Percentiles rank a stretch among this genome's conserved stretches.
Conservation (phyloP, 2,797 vertebrate species). For the Crax fasciolata region DNA sequence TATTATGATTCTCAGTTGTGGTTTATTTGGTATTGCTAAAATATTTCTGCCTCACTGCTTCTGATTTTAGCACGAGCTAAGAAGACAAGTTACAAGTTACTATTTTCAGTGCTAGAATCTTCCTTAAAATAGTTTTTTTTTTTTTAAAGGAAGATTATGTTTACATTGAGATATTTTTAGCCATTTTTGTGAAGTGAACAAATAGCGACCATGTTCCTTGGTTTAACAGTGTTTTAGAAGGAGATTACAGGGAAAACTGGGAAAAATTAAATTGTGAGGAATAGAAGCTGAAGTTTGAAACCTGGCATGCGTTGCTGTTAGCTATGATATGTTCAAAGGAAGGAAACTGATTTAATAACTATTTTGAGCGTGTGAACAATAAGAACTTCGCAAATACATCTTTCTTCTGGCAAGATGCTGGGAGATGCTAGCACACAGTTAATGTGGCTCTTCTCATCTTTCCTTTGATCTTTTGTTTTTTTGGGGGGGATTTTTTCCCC, state of each 20-base stretch:
- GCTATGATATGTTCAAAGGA: constrained; percentile 45
- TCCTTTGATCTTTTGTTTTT: not conserved
- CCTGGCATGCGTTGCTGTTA: constrained; percentile 48
- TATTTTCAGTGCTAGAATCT: constrained; percentile 35
- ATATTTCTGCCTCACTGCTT: constrained; percentile 5
- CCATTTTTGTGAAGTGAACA: not conserved
- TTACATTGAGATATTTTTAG: not conserved
- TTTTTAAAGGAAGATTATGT: not conserved
- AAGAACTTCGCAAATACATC: constrained; percentile 50
- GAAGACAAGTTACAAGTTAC: constrained; percentile 15
- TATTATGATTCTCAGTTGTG: constrained; percentile 42
- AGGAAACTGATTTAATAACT: constrained; percentile 64
- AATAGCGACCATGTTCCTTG: not conserved
- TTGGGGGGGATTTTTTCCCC: not conserved
- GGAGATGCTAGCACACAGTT: not conserved
- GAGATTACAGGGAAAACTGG: constrained; percentile 12
- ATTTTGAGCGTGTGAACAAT: not conserved
- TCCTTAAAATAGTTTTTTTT: constrained; percentile 6
- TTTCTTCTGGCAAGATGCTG: constrained; percentile 36
- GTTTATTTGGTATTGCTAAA: constrained; percentile 3
- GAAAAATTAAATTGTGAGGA: not conserved
- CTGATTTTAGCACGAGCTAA: constrained; percentile 8
- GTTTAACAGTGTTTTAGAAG: not conserved
- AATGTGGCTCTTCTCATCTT: not conserved
- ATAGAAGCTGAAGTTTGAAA: constrained; percentile 41